A percentile compares a stretch with the other conserved stretches of the same genome.
Evolutionary conservation across 1,140 invertebrate genomes (phyloP).

Genomic region (Trigoniulus corallinus): DNA sequence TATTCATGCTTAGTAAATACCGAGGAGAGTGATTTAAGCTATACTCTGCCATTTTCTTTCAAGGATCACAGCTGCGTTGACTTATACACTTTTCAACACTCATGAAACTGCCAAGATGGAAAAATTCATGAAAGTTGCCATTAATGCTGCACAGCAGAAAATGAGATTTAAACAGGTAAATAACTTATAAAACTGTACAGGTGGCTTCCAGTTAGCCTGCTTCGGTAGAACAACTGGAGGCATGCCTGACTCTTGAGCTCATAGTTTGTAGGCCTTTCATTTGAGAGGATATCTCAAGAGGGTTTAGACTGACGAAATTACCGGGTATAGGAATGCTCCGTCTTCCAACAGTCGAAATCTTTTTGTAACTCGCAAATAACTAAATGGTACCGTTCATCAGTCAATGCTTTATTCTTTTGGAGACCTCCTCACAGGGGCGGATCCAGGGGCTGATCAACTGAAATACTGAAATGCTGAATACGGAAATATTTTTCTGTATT

Average conservation of each 20-base stretch:
- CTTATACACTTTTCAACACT: neutral
- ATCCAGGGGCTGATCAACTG: too few species aligned
- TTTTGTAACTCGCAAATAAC: neutral
- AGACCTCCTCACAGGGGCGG: too few species aligned
- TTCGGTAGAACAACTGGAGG: too few species aligned
- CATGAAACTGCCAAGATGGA: neutral
- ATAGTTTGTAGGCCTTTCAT: too few species aligned
- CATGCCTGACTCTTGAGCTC: too few species aligned
- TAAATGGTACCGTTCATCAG: too few species aligned
- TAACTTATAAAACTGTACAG: neutral
- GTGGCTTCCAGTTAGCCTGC: neutral
- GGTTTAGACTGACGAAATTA: too few species aligned
- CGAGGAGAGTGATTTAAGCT: neutral
- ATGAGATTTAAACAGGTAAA: neutral
- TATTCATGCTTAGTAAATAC: neutral
- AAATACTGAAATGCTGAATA: too few species aligned
- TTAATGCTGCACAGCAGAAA: neutral
- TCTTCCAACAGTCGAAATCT: neutral
- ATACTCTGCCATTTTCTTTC: neutral
- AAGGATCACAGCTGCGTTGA: neutral
- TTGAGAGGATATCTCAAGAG: too few species aligned
- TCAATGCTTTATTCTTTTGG: too few species aligned
- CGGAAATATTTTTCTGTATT: too few species aligned
- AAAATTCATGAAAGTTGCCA: conserved; percentile 1
- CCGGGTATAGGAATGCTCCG: too few species aligned